phyloP scores from a whole-genome alignment of 2,113 vertebrate genomes.

The Vulpes vulpes region DNA sequence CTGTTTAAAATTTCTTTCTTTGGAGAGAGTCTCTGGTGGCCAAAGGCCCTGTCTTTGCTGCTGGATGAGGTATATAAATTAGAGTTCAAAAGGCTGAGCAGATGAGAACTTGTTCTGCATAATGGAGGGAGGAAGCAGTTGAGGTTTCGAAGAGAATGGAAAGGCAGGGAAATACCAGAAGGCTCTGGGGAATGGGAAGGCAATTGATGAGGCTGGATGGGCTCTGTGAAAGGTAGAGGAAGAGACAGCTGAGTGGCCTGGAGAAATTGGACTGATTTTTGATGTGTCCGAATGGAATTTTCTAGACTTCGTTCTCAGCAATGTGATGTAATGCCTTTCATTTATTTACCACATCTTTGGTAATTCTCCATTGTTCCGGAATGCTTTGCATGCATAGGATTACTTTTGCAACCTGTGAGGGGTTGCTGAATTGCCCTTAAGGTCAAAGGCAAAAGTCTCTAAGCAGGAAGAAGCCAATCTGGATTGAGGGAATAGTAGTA shows the following conservation, averaged over 20 bases:
- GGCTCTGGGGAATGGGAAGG: neutral
- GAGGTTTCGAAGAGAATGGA: neutral
- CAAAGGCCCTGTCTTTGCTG: neutral
- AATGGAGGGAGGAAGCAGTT: neutral
- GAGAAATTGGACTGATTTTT: neutral
- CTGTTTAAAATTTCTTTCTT: constrained; percentile 13
- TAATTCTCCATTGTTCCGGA: neutral
- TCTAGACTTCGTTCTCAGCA: neutral
- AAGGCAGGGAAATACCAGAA: neutral
- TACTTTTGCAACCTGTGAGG: neutral
- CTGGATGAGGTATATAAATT: neutral
- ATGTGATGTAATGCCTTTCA: neutral
- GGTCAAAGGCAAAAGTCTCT: neutral
- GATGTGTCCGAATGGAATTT: neutral
- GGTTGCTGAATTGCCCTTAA: neutral
- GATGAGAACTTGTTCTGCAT: neutral
- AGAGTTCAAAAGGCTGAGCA: neutral
- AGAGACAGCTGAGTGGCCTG: neutral
- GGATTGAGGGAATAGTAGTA: too few relatives aligned
- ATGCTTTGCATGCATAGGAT: neutral
- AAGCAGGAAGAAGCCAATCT: neutral
- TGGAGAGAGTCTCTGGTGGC: neutral
- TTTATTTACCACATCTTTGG: neutral
- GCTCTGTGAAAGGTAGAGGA: neutral
- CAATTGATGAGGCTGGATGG: neutral